Conservation (phyloP, 2,113 vertebrate genomes). For the Chamaetylas fuelleborni region DNA sequence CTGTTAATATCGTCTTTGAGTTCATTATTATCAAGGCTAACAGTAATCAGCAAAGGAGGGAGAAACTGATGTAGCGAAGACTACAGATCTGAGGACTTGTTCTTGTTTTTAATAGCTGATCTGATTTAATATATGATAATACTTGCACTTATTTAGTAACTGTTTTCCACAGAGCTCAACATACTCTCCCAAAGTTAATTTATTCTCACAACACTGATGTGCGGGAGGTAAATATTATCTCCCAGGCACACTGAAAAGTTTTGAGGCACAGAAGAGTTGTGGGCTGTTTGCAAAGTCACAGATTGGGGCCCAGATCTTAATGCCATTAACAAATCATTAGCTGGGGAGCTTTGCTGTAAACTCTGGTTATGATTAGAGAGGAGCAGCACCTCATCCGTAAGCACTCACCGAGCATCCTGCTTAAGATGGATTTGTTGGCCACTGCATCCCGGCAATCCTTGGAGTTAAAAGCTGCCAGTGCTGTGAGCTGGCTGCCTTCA, state of each 20-base stretch:
- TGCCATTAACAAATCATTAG: constrained; percentile 12
- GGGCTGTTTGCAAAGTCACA: not conserved
- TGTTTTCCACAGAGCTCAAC: constrained; percentile 50
- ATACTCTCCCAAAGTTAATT: constrained; percentile 52
- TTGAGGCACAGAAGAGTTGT: not conserved
- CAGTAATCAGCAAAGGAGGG: constrained; percentile 64
- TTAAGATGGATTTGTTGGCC: not conserved
- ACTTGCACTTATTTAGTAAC: constrained; percentile 65
- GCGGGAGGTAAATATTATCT: constrained; percentile 59
- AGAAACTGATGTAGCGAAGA: constrained; percentile 52
- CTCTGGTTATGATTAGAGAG: not conserved
- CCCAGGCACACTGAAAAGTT: constrained; percentile 23
- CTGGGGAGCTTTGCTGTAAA: accelerated
- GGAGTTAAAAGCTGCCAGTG: not conserved
- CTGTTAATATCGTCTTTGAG: constrained; percentile 62
- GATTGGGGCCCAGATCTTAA: not conserved
- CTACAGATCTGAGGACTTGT: constrained; percentile 58
- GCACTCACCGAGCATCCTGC: not conserved
- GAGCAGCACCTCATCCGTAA: not conserved
- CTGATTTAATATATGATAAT: constrained; percentile 71
- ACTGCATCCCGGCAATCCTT: not conserved
- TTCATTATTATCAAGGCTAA: constrained; percentile 72
- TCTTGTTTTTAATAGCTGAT: constrained; percentile 65
- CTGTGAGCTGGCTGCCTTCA: not conserved
- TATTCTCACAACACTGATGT: constrained; percentile 55